phyloP scores from a whole-genome alignment of 2,888 invertebrate species.

The Mechanitis mazaeus region DNA sequence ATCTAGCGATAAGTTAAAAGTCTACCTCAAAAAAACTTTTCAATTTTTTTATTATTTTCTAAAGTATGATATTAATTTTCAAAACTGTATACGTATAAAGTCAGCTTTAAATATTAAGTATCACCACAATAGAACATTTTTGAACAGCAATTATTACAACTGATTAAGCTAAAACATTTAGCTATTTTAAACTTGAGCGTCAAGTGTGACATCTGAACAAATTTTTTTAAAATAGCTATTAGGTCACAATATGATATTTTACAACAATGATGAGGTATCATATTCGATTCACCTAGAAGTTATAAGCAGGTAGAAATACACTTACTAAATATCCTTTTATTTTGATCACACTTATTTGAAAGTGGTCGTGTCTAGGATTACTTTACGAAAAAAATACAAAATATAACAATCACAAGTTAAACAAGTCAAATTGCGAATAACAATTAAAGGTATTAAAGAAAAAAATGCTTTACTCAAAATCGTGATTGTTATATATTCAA shows the following conservation, averaged over 20 bases:
- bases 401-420: constrained; percentile 20
- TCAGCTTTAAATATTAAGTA: background rate
- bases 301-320: constrained; percentile 64
- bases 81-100: background rate
- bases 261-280: constrained; percentile 56
- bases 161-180: background rate
- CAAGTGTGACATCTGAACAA: constrained; percentile 9
- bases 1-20: constrained; percentile 17
- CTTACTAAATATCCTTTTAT: constrained; percentile 52
- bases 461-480: constrained; percentile 7
- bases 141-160: background rate
- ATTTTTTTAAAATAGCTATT: constrained; percentile 11
- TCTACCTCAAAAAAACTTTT: constrained; percentile 18
- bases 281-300: constrained; percentile 57
- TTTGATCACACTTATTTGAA: constrained; percentile 48
- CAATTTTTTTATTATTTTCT: constrained; percentile 3
- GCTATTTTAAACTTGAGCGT: constrained; percentile 1
- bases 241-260: constrained; percentile 20
- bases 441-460: background rate
- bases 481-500: constrained; percentile 24
- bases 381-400: constrained; percentile 28
- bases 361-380: constrained; percentile 59
- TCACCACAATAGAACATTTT: constrained; percentile 1
- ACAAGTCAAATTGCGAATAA: constrained; percentile 16
- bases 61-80: constrained; percentile 11